These are phyloP conservation scores for Brachymystax lenok DNA, from an alignment of 2,797 vertebrate genomes.

Conservation along the genomic window DNA sequence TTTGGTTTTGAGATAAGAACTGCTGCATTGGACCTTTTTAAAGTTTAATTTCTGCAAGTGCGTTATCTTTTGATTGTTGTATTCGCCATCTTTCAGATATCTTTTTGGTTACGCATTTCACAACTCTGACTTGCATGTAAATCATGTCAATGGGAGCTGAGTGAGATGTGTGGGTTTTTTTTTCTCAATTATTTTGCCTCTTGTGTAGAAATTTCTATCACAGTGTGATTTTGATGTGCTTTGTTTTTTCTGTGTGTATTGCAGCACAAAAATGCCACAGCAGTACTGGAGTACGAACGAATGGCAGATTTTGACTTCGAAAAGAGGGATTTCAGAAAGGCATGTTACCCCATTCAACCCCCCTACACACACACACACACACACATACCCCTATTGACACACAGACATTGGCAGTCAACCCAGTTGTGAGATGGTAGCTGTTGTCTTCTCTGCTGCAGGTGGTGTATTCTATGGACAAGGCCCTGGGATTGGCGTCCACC, in stretches of 20 bases:
- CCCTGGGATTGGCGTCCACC: slow-evolving; percentile 86
- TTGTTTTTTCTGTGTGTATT: slow-evolving; percentile 24
- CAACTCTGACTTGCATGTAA: neutral
- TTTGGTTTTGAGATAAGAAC: neutral
- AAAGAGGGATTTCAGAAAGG: slow-evolving; percentile 95
- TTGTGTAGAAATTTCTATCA: neutral
- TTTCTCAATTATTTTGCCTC: neutral
- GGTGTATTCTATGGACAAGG: slow-evolving; percentile 95
- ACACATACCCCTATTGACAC: neutral
- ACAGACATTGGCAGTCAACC: neutral
- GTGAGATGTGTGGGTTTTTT: neutral
- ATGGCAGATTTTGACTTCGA: slow-evolving; percentile 90
- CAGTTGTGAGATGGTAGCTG: neutral
- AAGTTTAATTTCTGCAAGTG: neutral
- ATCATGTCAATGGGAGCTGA: neutral
- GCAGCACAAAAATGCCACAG: slow-evolving; percentile 86
- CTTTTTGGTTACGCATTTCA: neutral
- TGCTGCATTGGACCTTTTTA: neutral
- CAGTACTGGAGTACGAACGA: slow-evolving; percentile 88
- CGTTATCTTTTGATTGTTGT: neutral
- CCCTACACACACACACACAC: neutral
- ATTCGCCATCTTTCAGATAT: neutral
- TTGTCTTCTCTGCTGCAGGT: slow-evolving; percentile 72
- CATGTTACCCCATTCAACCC: slow-evolving; percentile 40
- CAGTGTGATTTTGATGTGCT: neutral